Conservation (phyloP, 2,888 invertebrate species). For the Microctonus hyperodae region DNA sequence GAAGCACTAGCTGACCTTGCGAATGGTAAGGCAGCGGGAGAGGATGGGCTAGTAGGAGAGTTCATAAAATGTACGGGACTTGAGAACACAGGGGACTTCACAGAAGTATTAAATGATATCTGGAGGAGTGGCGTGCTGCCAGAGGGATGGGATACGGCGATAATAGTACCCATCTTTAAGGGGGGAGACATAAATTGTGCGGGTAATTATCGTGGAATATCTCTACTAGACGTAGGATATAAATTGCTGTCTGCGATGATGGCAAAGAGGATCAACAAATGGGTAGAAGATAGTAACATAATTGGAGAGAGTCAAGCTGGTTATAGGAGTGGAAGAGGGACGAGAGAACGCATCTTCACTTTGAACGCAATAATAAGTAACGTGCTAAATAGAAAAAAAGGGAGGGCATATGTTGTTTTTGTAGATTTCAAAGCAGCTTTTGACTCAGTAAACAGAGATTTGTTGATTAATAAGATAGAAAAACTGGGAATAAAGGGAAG, state of each 20-base stretch:
- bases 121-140: slow-evolving; percentile 7
- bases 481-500: no score
- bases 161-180: slow-evolving; percentile 20
- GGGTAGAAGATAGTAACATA: neutral
- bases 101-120: neutral
- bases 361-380: slow-evolving; percentile 1
- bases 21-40: neutral
- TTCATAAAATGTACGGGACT: no score
- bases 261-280: slow-evolving; percentile 4
- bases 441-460: no score
- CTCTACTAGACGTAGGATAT: slow-evolving; percentile 20
- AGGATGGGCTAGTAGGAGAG: slow-evolving; percentile 11
- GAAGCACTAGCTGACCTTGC: neutral
- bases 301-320: slow-evolving; percentile 4
- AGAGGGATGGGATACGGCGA: slow-evolving; percentile 19
- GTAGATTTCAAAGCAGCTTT: neutral
- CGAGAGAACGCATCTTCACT: slow-evolving; percentile 8
- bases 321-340: neutral
- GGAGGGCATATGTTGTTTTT: neutral
- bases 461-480: no score
- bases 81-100: no score
- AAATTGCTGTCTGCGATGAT: slow-evolving; percentile 19
- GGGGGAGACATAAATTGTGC: neutral
- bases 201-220: slow-evolving; percentile 17
- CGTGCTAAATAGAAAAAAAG: neutral